Percentiles rank a stretch among this genome's conserved stretches.
Evolutionary conservation across 2,888 invertebrate genomes (phyloP).

Genomic region (Chrysomela aeneicollis): DNA sequence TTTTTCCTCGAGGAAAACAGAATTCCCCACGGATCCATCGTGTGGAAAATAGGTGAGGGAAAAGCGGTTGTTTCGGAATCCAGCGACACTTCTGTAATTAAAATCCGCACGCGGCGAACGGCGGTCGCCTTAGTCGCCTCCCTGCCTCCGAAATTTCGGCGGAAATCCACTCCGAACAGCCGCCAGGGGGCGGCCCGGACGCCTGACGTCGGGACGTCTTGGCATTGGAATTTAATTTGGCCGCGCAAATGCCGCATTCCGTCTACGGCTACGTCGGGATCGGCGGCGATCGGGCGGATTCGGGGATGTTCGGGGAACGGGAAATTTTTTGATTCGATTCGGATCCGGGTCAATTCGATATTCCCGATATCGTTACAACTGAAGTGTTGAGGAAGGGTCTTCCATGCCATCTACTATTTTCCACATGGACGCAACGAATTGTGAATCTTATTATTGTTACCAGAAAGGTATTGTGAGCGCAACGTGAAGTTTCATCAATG

Average conservation of each 20-base stretch:
- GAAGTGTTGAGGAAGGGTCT: too few species aligned
- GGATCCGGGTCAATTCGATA: background rate
- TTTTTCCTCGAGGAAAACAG: background rate
- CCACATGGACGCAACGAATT: too few species aligned
- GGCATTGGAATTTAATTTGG: slow-evolving; percentile 56
- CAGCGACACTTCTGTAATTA: slow-evolving; percentile 51
- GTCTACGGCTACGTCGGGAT: slow-evolving; percentile 37
- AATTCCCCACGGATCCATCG: background rate
- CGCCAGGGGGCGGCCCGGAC: background rate
- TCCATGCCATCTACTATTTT: too few species aligned
- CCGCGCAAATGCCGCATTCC: slow-evolving; percentile 51
- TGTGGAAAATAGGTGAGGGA: slow-evolving; percentile 39
- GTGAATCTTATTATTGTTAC: too few species aligned
- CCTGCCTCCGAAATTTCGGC: slow-evolving; percentile 39
- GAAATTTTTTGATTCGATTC: background rate
- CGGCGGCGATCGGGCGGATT: background rate
- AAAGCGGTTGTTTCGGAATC: slow-evolving; percentile 50
- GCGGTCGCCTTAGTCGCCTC: slow-evolving; percentile 41
- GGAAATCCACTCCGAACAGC: slow-evolving; percentile 4
- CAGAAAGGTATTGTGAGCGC: too few species aligned
- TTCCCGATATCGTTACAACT: too few species aligned
- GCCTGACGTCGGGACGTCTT: slow-evolving; percentile 43
- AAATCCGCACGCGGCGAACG: slow-evolving; percentile 41
- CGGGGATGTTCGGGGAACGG: background rate
- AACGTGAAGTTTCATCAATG: too few species aligned